A percentile compares a stretch with the other conserved stretches of the same genome.
phyloP scores from a whole-genome alignment of 2,888 invertebrate genomes.

The Lycocerus yunnanus region DNA sequence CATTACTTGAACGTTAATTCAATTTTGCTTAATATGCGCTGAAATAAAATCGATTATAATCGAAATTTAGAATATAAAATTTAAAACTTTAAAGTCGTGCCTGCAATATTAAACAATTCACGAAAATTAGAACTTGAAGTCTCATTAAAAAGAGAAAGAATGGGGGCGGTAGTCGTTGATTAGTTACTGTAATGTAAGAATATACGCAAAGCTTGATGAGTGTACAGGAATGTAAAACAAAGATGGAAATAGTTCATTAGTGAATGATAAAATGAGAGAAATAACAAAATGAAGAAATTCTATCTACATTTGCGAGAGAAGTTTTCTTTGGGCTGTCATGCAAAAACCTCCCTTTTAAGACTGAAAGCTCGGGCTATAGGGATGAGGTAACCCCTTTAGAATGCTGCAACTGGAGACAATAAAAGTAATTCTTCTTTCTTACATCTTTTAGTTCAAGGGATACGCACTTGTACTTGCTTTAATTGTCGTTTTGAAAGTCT shows the following conservation, averaged over 20 bases:
- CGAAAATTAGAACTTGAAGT: slow-evolving; percentile 46
- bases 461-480: slow-evolving; percentile 36
- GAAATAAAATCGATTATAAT: slow-evolving; percentile 3
- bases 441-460: slow-evolving; percentile 34
- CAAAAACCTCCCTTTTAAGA: slow-evolving; percentile 49
- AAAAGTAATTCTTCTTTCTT: slow-evolving; percentile 51
- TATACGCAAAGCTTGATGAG: slow-evolving; percentile 53
- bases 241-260: slow-evolving; percentile 43
- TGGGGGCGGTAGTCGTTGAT: slow-evolving; percentile 49
- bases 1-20: neutral
- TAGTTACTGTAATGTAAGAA: slow-evolving; percentile 52
- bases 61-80: slow-evolving; percentile 14
- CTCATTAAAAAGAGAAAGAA: slow-evolving; percentile 52
- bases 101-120: slow-evolving; percentile 47
- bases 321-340: slow-evolving; percentile 54
- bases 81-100: slow-evolving; percentile 39
- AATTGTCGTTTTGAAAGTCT: slow-evolving; percentile 46
- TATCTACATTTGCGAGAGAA: slow-evolving; percentile 63
- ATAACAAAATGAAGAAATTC: slow-evolving; percentile 66
- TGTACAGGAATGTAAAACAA: slow-evolving; percentile 44
- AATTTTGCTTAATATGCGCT: neutral
- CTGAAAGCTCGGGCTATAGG: slow-evolving; percentile 33
- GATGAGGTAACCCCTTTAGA: slow-evolving; percentile 49
- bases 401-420: slow-evolving; percentile 51
- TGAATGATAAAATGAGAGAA: slow-evolving; percentile 51